Evolutionary conservation across 2,797 vertebrate genomes (phyloP).

Genomic region (Malurus splendens): DNA sequence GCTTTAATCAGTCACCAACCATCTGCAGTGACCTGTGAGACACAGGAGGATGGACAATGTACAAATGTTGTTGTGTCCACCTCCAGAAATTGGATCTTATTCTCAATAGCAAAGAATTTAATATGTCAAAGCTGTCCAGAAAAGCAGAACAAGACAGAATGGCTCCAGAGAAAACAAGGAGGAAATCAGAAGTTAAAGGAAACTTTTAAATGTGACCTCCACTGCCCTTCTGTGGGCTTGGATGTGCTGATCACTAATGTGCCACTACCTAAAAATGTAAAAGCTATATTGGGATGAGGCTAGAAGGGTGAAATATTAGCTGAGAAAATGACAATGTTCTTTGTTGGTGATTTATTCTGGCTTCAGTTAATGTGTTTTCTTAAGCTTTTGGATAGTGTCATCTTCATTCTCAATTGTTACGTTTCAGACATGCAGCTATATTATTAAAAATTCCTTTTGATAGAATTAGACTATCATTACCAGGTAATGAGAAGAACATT

Average conservation of each 20-base stretch:
- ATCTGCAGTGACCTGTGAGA: not conserved
- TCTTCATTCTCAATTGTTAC: constrained; percentile 50
- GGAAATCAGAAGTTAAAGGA: not conserved
- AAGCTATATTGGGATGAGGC: not conserved
- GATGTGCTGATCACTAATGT: not conserved
- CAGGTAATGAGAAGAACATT: constrained; percentile 63
- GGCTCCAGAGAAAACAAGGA: not conserved
- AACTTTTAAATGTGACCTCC: not conserved
- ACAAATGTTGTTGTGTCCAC: not conserved
- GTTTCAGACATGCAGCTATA: constrained; percentile 57
- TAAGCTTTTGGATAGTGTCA: constrained; percentile 52
- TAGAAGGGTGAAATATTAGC: constrained; percentile 10
- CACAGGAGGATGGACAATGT: not conserved
- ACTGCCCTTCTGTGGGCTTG: not conserved
- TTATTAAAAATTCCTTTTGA: constrained; percentile 65
- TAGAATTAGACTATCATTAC: constrained; percentile 68
- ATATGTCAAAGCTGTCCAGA: not conserved
- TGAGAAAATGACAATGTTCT: constrained; percentile 34
- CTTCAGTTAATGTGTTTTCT: constrained; percentile 55
- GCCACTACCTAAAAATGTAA: not conserved
- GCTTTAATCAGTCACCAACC: not conserved
- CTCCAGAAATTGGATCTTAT: not conserved
- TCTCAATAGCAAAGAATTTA: not conserved
- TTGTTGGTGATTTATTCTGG: constrained; percentile 56
- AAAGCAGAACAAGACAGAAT: not conserved